Base-by-base conservation (phyloP, 2,113 vertebrate species). In the Phalacrocorax aristotelis region DNA sequence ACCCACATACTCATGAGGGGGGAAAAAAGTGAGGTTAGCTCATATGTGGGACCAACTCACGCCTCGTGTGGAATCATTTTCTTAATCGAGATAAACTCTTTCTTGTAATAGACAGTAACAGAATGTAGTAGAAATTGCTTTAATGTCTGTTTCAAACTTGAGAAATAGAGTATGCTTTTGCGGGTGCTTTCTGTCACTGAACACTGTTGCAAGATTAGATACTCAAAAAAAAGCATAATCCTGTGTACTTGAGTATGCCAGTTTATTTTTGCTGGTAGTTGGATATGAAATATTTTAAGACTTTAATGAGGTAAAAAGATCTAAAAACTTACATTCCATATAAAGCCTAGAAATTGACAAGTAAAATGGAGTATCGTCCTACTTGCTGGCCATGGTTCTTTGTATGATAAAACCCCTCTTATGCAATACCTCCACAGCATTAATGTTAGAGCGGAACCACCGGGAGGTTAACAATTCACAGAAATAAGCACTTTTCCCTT, bases 401-500 rank as follows among this genome's bases (percentile, higher is more conserved):
- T 86, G 61, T 68, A 34, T 48, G 5, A 38, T 64, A 78, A 90
- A 88, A 32, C 5, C 2, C 4, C 18, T 52, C 54, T 76, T 79
- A 81, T 65, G 78, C 51, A 72, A 11, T 32, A 49, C 38, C 18
- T 66, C 49, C 34, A 25, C 40, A 79, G 22, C n/a, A 69, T 34
- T 76, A 79, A 55, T 38, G 20, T 49, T 90, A 65, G 38, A 94
- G 32, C 2, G 1, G 64, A 91, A 78, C 62, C 51, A 68, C 78
- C 1, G 6, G 34, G 15, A 79, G 54, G 46, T 69, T 94, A 90
- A 94, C 88, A 94, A 83, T 91, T 93, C 92, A 96, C 86, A 93
- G 90, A 90, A 93, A 74, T 93, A 86, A 87, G 36, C 46, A 52
- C 71, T 65, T 91, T 96, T 96, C 83, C 91, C 38, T 79, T 91